Conservation (phyloP, 2,113 vertebrate species). For the Aphelocoma coerulescens region DNA sequence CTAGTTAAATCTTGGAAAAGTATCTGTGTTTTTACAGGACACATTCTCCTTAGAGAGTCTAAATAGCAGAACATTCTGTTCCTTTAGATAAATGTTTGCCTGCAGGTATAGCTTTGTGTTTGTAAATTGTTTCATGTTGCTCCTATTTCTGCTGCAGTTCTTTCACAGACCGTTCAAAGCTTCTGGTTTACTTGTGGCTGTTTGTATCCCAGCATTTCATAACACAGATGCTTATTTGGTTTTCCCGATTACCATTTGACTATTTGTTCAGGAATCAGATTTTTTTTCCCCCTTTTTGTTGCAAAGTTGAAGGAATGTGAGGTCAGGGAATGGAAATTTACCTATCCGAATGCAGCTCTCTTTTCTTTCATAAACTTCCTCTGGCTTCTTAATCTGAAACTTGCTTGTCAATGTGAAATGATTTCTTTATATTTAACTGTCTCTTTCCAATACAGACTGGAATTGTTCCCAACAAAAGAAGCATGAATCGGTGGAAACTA, state of each 20-base stretch:
- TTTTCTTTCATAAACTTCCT: slow-evolving; percentile 57
- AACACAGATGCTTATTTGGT: slow-evolving; percentile 1
- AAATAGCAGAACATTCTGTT: background rate
- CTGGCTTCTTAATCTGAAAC: slow-evolving; percentile 47
- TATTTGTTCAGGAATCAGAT: slow-evolving; percentile 24
- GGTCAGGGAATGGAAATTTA: slow-evolving; percentile 40
- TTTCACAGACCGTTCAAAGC: background rate
- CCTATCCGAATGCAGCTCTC: background rate
- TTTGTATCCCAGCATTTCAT: background rate
- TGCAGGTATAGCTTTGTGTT: slow-evolving; percentile 33
- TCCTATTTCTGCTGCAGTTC: slow-evolving; percentile 13
- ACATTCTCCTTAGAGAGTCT: background rate
- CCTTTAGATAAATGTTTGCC: slow-evolving; percentile 25
- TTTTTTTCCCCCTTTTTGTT: background rate
- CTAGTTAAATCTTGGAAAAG: background rate
- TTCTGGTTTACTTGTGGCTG: slow-evolving; percentile 26
- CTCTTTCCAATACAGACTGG: slow-evolving; percentile 72
- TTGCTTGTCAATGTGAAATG: slow-evolving; percentile 65
- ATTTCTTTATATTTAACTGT: slow-evolving; percentile 73
- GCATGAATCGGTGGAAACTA: slow-evolving; percentile 76
- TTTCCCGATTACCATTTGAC: slow-evolving; percentile 31
- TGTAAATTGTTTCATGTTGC: slow-evolving; percentile 13
- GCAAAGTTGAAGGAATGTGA: slow-evolving; percentile 20
- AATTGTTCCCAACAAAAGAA: slow-evolving; percentile 79
- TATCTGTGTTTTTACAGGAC: slow-evolving; percentile 12